A percentile compares a stretch with the other conserved stretches of the same genome.
Conservation (phyloP, 92 coral and sea anemone genomes). For the Porites cylindrica region DNA sequence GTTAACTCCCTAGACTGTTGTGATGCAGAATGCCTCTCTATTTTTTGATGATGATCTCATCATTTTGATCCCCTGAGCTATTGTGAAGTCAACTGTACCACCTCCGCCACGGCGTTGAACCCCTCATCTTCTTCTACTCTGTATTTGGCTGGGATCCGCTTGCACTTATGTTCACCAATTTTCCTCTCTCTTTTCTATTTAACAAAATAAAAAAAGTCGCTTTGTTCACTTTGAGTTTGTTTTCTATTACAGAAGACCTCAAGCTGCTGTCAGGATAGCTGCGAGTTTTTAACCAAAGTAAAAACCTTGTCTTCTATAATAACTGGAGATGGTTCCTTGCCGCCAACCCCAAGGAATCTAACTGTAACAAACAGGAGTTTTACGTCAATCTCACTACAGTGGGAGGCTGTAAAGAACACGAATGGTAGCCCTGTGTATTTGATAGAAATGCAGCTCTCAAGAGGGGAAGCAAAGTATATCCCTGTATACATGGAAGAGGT, state of each 20-base stretch:
- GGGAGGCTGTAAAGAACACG: slow-evolving; percentile 4
- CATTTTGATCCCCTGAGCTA: too few species aligned
- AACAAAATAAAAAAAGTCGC: too few species aligned
- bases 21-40: too few species aligned
- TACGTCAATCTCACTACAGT: slow-evolving; percentile 14
- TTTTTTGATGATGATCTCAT: too few species aligned
- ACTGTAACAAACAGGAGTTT: background rate
- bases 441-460: background rate
- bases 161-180: too few species aligned
- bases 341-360: background rate
- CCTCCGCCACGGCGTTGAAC: too few species aligned
- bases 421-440: slow-evolving; percentile 19
- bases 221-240: too few species aligned
- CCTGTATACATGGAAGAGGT: slow-evolving; percentile 1
- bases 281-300: background rate
- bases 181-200: too few species aligned
- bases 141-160: too few species aligned
- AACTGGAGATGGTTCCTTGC: slow-evolving; percentile 6
- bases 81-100: too few species aligned
- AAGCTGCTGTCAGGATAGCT: background rate
- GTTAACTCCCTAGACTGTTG: too few species aligned
- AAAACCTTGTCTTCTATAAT: background rate
- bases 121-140: too few species aligned
- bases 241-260: background rate
- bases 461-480: background rate